Base-by-base conservation (phyloP, 2,797 vertebrate species). In the Sphenodon punctatus region DNA sequence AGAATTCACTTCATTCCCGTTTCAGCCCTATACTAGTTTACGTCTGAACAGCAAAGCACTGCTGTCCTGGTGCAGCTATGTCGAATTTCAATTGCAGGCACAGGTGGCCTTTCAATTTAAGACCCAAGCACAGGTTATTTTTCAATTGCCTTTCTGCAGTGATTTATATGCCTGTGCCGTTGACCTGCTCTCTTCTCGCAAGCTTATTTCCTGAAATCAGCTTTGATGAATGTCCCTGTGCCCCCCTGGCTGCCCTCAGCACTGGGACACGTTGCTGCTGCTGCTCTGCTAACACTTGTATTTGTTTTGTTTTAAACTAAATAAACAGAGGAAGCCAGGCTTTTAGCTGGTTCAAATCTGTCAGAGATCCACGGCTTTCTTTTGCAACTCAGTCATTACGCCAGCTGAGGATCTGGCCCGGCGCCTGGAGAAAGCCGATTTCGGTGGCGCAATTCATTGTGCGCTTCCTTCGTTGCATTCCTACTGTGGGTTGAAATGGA, bases 231-330 rank as follows among this genome's bases (percentile, higher is more conserved):
- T 1, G 36, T 20, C 51, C 36, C n/a, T 19, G n/a, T 36, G 69
- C 59, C 64, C 46, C 51, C 42, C 5, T 27, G 15, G 51, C 60
- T 67, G 69, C 38, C 34, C 41, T 56, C 53, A 75, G 77, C 72
- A 80, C 46, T 23, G n/a, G 84, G 71, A 88, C 74, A 13, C 65
- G 46, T 71, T 70, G 79, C 36, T 58, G 67, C 59, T n/a, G 51
- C 72, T 42, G 15, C 16, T 73, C 65, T 67, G 84, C 76, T 74
- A 55, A 10, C 41, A 7, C n/a, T 61, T 74, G 41, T 75, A 59
- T 87, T 84, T 80, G 78, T 70, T 76, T n/a, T n/a, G n/a, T n/a
- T n/a, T n/a, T n/a, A n/a, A n/a, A n/a, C 23, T 46, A 48, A 46
- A 25, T 45, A 25, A 48, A 48, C 48, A 48, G 20, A 12, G 22